Conservation (phyloP, 2,113 vertebrate species). For the Agapornis roseicollis region DNA sequence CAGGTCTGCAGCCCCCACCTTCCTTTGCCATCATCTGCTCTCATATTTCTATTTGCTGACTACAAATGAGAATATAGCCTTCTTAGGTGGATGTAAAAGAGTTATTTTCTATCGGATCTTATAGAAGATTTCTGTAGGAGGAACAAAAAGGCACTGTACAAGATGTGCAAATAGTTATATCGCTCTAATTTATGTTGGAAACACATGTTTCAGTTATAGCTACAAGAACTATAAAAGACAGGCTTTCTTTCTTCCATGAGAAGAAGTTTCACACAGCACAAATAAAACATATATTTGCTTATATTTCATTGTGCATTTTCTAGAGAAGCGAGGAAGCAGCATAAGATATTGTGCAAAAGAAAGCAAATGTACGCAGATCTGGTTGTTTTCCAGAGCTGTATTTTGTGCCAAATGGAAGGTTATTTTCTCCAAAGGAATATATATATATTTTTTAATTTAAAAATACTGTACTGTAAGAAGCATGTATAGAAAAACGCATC, state of each 20-base stretch:
- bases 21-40: not conserved
- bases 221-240: not conserved
- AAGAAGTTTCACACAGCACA: not conserved
- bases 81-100: not conserved
- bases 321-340: not conserved
- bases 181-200: constrained; percentile 12
- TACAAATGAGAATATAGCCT: not conserved
- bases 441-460: not conserved
- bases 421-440: not conserved
- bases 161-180: not conserved
- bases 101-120: not conserved
- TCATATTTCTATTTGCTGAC: not conserved
- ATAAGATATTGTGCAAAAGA: not conserved
- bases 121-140: not conserved
- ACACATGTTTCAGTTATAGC: not conserved
- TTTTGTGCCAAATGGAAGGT: not conserved
- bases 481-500: rapidly evolving
- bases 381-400: not conserved
- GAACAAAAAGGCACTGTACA: not conserved
- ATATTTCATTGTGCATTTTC: not conserved
- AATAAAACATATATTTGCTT: not conserved
- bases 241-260: not conserved
- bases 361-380: not conserved
- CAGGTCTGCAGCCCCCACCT: not conserved
- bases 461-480: not conserved